Evolutionary conservation across 2,888 invertebrate species (phyloP), one percentile per base, ranked within the genome.

Genomic region (Ophioninae sp.): DNA sequence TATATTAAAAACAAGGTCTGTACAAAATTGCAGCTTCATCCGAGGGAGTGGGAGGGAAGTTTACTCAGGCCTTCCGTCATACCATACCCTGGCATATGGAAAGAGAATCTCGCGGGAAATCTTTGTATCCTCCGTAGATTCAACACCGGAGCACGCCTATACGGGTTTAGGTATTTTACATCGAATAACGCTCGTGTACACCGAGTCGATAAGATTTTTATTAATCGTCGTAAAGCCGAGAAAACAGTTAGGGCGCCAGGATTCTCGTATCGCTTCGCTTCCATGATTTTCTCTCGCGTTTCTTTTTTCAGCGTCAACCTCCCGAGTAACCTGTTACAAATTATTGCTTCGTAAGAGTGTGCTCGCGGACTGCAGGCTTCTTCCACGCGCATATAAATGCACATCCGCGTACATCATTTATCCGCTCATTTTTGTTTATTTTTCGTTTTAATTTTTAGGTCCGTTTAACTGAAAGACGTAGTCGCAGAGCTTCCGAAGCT

Each of bases 401-500:
- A 69, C 37, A 37, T 50, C 64, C n/a, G 37, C 57, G 50, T 65
- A 62, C 23, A 62, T 69, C 44, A 13, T 30, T 64, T 79, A 21
- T 20, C 20, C 20, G 8, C 62, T 78, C 57, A 65, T 50, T 17
- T 57, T 50, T 50, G 50, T 17, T 50, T 50, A 13, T 50, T 50
- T 59, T 21, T 21, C 20, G 6, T 56, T 23, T 56, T 73, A 41
- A 59, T 61, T 73, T 50, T 62, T 23, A 41, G 6, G 64, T 50
- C 44, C 10, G 56, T 64, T 74, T 50, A 74, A 69, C 41, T 44
- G 7, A 13, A n/a, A 39, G 56, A 41, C 39, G 1, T 68, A 77
- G 50, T 21, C 62, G 85, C 86, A 86, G 85, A 87, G 83, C 76
- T 78, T 57, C 79, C 85, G 86, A 85, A 87, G 83, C 80, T 80